Percentiles rank a stretch among this genome's conserved stretches.
These are phyloP conservation scores for Schlechtendalia chinensis DNA, from an alignment of 1,140 invertebrate species.

Conservation along the genomic window DNA sequence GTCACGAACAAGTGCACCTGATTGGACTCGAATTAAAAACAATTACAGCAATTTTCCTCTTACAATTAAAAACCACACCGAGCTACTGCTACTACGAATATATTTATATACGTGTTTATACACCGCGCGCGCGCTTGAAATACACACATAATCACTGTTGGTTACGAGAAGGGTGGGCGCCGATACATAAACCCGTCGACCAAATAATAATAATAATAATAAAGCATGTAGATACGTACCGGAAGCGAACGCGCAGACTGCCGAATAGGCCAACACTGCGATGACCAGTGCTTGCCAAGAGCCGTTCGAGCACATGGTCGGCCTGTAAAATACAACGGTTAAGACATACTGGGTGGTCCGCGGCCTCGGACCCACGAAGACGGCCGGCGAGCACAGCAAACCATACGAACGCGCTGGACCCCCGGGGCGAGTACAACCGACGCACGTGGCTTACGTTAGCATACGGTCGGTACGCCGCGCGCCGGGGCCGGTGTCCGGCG, in stretches of 20 bases:
- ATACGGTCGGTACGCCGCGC: no score
- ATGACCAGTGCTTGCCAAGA: constrained; percentile 42
- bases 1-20: constrained; percentile 34
- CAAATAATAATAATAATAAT: constrained; percentile 7
- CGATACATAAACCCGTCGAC: background rate
- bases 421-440: no score
- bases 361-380: background rate
- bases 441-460: no score
- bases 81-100: background rate
- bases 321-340: constrained; percentile 46
- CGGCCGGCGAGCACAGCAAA: background rate
- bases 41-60: constrained; percentile 18
- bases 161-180: background rate
- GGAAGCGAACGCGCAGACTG: constrained; percentile 46
- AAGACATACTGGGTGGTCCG: constrained; percentile 6
- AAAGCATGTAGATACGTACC: constrained; percentile 12
- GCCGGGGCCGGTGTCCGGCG: no score
- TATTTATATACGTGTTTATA: background rate
- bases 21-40: constrained; percentile 29
- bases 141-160: constrained; percentile 44
- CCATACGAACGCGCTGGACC: constrained; percentile 23
- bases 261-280: constrained; percentile 41
- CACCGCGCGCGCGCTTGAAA: background rate
- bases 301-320: constrained; percentile 31
- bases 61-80: background rate